Base-by-base conservation (phyloP, 2,797 vertebrate genomes). In the Sebastes kiyomatsui region DNA sequence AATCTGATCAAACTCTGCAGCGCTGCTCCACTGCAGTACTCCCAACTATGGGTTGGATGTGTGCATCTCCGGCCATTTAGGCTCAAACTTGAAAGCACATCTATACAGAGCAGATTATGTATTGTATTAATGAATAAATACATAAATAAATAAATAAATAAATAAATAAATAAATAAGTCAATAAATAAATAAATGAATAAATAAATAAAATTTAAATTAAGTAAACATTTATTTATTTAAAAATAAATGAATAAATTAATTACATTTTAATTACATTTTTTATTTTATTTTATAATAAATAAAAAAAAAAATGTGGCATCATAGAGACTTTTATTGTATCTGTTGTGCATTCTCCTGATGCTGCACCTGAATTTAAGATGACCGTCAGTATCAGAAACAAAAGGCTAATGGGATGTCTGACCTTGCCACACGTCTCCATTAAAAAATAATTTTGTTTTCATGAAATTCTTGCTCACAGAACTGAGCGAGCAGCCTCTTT, bases 1-100 rank as follows among this genome's bases (percentile, higher is more conserved):
- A 89, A 80, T 89, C 73, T 70, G 75, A 85, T 83, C 77, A 71
- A 54, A 80, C 28, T 74, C 64, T 68, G 18, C 70, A 25, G 59
- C 66, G 55, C 75, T 1, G 56, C 72, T 81, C 60, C 64, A 30
- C 83, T 64, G 71, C 73, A 42, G 56, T 54, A 20, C 46, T 49
- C 46, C 38, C 13, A 46, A 16, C 38, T 46, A 46, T 7, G 38
- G 38, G 38, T 46, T 46, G 35, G 61, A 71, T 33, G 33, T 55
- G 25, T 25, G 28, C 35, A 25, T 65, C 30, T 33, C 2, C 3
- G 18, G 75, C 32, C 64, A 54, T 66, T 83, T 67, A 61, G 35
- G 13, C 13, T 38, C 13, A 38, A 38, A 38, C 38, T 38, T 38
- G 38, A 38, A 38, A 38, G 13, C 5, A 23, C 13, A n/a, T 69